A percentile compares a stretch with the other conserved stretches of the same genome.
Conservation (phyloP, 2,797 vertebrate species). For the Oreochromis grahami region DNA sequence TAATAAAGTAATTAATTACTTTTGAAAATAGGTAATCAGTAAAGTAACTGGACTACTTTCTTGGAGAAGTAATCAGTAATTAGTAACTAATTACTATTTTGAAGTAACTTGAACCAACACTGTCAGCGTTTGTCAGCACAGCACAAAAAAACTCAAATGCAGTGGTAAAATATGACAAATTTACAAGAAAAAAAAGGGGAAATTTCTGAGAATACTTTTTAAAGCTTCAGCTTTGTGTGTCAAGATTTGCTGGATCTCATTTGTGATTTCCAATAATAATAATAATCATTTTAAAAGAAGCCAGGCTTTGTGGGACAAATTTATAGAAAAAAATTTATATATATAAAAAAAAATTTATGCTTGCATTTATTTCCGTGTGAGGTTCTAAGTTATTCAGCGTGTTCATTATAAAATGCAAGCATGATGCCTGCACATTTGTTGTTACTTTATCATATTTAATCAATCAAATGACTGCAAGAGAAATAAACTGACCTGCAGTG, state of each 20-base stretch:
- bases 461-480: background rate
- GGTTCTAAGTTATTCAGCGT: background rate
- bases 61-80: background rate
- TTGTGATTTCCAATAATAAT: background rate
- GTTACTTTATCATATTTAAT: background rate
- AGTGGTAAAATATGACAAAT: background rate
- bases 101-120: background rate
- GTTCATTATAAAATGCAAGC: background rate
- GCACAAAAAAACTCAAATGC: background rate
- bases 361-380: background rate
- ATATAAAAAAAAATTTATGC: accelerated
- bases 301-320: background rate
- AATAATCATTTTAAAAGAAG: background rate
- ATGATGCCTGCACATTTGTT: background rate
- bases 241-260: background rate
- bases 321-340: background rate
- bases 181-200: background rate
- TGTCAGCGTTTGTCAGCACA: background rate
- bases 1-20: background rate
- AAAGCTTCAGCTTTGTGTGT: background rate
- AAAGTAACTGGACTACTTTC: background rate
- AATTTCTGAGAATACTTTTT: background rate
- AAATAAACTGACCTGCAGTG: background rate
- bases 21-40: background rate
- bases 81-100: background rate